phyloP scores from a whole-genome alignment of 2,888 invertebrate species.

The Dynastes hyllus region DNA sequence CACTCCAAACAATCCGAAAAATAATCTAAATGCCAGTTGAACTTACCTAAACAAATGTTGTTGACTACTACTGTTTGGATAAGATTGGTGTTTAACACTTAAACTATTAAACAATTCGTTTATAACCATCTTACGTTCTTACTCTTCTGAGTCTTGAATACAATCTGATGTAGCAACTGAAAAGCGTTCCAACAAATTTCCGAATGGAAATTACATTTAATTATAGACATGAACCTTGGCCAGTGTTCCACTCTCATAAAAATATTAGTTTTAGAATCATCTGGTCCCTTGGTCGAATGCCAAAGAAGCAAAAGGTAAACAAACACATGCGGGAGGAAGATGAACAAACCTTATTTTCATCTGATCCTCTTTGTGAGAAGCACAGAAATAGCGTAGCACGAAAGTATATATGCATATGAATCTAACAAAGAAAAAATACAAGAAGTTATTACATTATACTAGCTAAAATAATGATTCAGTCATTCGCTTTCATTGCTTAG shows the following conservation, averaged over 20 bases:
- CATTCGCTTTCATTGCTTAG: neutral
- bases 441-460: neutral
- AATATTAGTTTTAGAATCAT: conserved; percentile 39
- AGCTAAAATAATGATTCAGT: neutral
- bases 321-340: conserved; percentile 33
- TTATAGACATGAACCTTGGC: conserved; percentile 48
- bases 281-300: conserved; percentile 41
- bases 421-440: neutral
- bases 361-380: conserved; percentile 21
- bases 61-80: conserved; percentile 18
- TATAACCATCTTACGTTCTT: conserved; percentile 43
- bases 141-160: conserved; percentile 22
- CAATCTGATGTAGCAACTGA: conserved; percentile 12
- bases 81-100: conserved; percentile 28
- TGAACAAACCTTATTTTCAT: conserved; percentile 39
- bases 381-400: conserved; percentile 16
- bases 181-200: conserved; percentile 45
- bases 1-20: too few species aligned
- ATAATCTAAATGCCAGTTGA: neutral
- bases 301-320: conserved; percentile 42
- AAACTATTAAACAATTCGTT: conserved; percentile 21
- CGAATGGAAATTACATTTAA: conserved; percentile 45
- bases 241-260: conserved; percentile 33
- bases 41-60: conserved; percentile 42
- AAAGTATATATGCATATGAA: neutral